Base-by-base conservation (phyloP, 2,797 vertebrate genomes). In the Lates japonicus region DNA sequence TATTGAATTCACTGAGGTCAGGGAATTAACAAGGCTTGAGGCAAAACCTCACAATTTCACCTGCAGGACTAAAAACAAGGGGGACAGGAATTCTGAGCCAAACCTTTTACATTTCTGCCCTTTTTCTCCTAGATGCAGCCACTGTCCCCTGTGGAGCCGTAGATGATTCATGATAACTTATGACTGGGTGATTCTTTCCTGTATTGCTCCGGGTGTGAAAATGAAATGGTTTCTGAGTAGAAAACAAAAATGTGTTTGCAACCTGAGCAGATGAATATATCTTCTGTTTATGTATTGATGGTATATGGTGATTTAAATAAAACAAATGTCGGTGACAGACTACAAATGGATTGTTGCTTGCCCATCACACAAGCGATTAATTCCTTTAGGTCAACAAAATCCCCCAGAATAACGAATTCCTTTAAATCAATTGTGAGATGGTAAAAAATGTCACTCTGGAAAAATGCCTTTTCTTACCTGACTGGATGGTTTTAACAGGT, bases 111-210 rank as follows among this genome's bases (percentile, higher is more conserved):
- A 72, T n/a, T 78, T 64, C 57, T 84, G 76, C 49, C 76, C 82
- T n/a, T 82, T 76, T 78, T 33, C 76, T 89, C 78, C 54, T 39
- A 69, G 64, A 78, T n/a, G 20, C 76, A 74, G 73, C 66, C 71
- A 46, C 65, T 75, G 77, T 85, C 75, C 85, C 87, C 78, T 16
- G 51, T 62, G 75, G 83, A 82, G 51, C 76, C 25, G 33, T 71
- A 63, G 82, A 78, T 85, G 76, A 88, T 64, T 87, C 71, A 70
- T 81, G 74, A 83, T 77, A 71, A 83, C 41, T 71, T 70, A 8
- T 70, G 86, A 81, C 81, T 48, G 51, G 69, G 44, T 35, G 63
- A 81, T 78, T 74, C 61, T 68, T 76, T 78, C 65, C 83, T 51
- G 60, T 55, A 25, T n/a, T 19, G 74, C 76, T 78, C 60, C 10